Conservation (phyloP, 2,888 invertebrate species). For the Netelia melanura region DNA sequence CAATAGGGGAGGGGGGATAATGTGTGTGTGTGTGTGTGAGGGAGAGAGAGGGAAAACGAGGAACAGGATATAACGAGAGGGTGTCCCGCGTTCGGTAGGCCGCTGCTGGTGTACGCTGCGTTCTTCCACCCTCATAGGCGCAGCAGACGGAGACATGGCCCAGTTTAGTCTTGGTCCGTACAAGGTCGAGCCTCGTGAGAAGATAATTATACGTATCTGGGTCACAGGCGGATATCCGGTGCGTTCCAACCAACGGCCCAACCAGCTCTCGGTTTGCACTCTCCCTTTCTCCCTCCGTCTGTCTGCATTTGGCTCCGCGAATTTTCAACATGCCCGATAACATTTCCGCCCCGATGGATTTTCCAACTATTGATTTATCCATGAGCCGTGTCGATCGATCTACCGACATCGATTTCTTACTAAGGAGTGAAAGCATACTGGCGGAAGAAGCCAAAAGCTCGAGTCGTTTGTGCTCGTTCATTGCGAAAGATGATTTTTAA, state of each 20-base stretch:
- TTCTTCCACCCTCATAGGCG: constrained; percentile 67
- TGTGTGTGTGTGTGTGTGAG: constrained; percentile 34
- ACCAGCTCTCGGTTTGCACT: constrained; percentile 33
- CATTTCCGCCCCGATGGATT: constrained; percentile 18
- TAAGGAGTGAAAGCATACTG: background rate
- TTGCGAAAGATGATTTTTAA: background rate
- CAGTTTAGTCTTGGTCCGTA: constrained; percentile 79
- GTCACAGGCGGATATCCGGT: constrained; percentile 76
- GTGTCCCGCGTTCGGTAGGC: constrained; percentile 65
- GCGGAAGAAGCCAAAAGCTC: background rate
- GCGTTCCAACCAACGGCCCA: constrained; percentile 60
- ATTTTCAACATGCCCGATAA: constrained; percentile 5
- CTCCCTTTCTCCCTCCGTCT: constrained; percentile 19
- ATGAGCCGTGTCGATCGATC: background rate
- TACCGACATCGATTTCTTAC: background rate
- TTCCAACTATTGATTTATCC: background rate
- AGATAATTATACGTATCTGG: constrained; percentile 81
- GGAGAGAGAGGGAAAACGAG: constrained; percentile 44
- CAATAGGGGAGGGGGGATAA: constrained; percentile 8
- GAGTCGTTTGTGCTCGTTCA: too few species aligned
- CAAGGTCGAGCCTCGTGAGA: constrained; percentile 80
- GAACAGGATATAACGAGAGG: constrained; percentile 47
- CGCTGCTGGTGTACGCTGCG: constrained; percentile 73
- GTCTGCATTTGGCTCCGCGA: constrained; percentile 23
- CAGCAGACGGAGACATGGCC: constrained; percentile 81